Percentiles rank a stretch among this genome's conserved stretches.
These are phyloP conservation scores for Stenopsyche tienmushanensis DNA, from an alignment of 1,140 invertebrate species.

Conservation along the genomic window DNA sequence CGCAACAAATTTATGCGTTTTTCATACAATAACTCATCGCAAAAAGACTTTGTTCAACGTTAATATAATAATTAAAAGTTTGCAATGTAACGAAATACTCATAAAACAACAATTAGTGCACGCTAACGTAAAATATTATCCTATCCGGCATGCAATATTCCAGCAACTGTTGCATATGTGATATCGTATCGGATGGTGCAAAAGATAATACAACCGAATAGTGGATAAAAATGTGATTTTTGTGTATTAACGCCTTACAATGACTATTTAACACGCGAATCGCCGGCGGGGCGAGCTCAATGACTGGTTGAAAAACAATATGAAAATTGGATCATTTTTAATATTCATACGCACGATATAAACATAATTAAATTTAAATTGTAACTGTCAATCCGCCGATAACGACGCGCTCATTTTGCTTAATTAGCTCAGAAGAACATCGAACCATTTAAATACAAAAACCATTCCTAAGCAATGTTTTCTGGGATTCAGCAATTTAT, in stretches of 20 bases:
- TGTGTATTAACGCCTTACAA: not conserved
- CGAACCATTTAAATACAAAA: too few relatives aligned
- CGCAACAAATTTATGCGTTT: too few relatives aligned
- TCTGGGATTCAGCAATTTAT: slow-evolving; percentile 19
- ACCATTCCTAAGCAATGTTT: too few relatives aligned
- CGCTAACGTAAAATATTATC: not conserved
- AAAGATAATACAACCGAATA: not conserved
- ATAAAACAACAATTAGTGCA: slow-evolving; percentile 1
- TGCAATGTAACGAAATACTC: not conserved
- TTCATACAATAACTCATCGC: not conserved
- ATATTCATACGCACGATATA: too few relatives aligned
- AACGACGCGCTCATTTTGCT: too few relatives aligned
- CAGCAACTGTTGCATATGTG: not conserved
- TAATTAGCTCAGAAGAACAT: too few relatives aligned
- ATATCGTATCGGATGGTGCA: too few relatives aligned
- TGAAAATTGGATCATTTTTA: too few relatives aligned
- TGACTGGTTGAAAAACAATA: not conserved
- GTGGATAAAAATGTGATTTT: not conserved
- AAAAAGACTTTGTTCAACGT: not conserved
- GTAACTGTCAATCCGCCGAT: too few relatives aligned
- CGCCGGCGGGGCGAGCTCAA: not conserved
- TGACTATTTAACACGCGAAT: not conserved
- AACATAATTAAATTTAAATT: too few relatives aligned
- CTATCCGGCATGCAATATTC: not conserved
- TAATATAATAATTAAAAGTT: not conserved